Percentiles rank a stretch among this genome's conserved stretches.
Evolutionary conservation across 2,888 invertebrate genomes (phyloP).

Genomic region (Pecten maximus): DNA sequence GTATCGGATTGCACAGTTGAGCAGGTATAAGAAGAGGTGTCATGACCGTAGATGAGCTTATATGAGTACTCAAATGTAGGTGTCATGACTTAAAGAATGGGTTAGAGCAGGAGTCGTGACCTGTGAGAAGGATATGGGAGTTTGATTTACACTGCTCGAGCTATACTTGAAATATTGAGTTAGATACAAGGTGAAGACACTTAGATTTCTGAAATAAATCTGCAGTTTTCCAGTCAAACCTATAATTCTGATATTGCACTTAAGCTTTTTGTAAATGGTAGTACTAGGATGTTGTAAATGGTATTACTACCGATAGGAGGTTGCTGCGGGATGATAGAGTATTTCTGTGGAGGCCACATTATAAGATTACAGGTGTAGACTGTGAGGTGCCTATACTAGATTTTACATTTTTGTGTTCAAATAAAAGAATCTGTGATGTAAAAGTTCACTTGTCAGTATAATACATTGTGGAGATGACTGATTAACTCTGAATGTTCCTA

Average conservation of each 20-base stretch:
- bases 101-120: not conserved
- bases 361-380: not conserved
- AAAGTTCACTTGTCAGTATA: not conserved
- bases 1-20: not conserved
- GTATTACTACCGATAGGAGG: not conserved
- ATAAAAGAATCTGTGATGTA: not conserved
- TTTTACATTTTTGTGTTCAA: not conserved
- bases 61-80: not conserved
- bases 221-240: not conserved
- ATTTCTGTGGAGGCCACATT: not conserved
- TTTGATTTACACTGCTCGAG: not conserved
- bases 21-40: not conserved
- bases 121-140: not conserved
- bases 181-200: not conserved
- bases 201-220: not conserved
- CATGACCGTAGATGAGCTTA: no score
- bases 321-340: not conserved
- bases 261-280: not conserved
- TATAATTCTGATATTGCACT: constrained; percentile 8
- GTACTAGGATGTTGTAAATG: not conserved
- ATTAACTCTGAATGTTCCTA: no score
- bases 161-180: not conserved
- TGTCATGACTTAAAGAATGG: not conserved
- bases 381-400: not conserved
- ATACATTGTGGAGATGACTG: no score